phyloP scores from a whole-genome alignment of 92 coral and sea anemone genomes.

The Epizoanthus ramosus region DNA sequence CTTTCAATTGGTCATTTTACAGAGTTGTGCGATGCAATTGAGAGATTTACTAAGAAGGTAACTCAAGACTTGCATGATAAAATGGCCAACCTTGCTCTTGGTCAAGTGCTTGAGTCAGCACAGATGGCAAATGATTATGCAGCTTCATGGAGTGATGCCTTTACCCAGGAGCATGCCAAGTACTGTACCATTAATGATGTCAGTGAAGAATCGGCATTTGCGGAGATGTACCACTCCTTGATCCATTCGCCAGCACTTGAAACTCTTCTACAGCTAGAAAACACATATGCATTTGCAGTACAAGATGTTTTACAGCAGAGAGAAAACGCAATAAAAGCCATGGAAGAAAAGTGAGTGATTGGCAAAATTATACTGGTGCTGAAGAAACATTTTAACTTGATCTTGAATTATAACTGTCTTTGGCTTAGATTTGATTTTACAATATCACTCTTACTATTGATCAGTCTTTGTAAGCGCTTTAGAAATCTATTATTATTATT shows the following conservation, averaged over 20 bases:
- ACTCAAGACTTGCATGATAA: conserved; percentile 63
- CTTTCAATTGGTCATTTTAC: background rate
- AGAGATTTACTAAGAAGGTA: conserved; percentile 62
- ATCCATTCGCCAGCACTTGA: conserved; percentile 95
- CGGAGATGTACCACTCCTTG: conserved; percentile 93
- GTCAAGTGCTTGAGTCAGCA: conserved; percentile 60
- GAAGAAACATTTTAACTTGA: too few relatives aligned
- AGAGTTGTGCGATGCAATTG: conserved; percentile 75
- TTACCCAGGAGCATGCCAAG: conserved; percentile 87
- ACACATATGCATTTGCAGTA: conserved; percentile 92
- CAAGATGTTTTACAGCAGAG: conserved; percentile 81
- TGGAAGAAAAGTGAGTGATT: conserved; percentile 82
- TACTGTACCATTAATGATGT: conserved; percentile 82
- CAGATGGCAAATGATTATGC: conserved; percentile 63
- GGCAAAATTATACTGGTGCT: too few relatives aligned
- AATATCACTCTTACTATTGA: too few relatives aligned
- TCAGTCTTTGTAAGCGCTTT: too few relatives aligned
- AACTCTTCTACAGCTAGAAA: conserved; percentile 91
- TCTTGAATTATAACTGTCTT: too few relatives aligned
- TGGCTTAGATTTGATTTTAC: too few relatives aligned
- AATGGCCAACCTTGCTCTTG: conserved; percentile 72
- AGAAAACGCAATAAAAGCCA: conserved; percentile 73
- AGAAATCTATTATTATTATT: too few relatives aligned
- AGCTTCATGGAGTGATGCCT: conserved; percentile 80
- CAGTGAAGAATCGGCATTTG: conserved; percentile 85